Base-by-base conservation (phyloP, 1,140 invertebrate species). In the Drosophila melanica region DNA sequence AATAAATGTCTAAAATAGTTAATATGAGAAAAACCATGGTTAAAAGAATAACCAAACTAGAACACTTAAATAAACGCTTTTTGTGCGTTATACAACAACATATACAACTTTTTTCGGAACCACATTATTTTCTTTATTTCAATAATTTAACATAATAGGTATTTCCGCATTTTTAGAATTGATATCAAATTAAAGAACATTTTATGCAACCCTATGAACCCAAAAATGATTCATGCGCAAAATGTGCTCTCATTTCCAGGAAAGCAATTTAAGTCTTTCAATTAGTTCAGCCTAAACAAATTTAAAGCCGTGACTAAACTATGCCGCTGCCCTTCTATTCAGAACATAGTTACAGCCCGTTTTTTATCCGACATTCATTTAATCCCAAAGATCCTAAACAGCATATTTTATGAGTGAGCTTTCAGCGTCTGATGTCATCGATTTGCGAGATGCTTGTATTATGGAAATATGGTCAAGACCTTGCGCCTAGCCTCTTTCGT, bases 371-470 rank as follows among this genome's bases (percentile, higher is more conserved):
- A 35, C 33, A 35, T 9, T 9, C 9, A 35, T 10, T 35, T 9
- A 35, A 35, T 9, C 33, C 10, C 33, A 35, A 35, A n/a, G n/a
- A 53, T 35, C 16, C 50, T 30, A 33, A 33, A 35, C 50, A 35
- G 50, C 27, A 53, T 18, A 53, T 4, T 35, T 41, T 39, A 73
- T 77, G 62, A 27, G 47, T 62, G 55, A 37, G 44, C 35, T 37
- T 18, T 39, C 50, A 7, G 27, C 2, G 27, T 1, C 27, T 81
- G 79, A 81, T 79, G 75, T 81, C 79, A 81, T 81, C 70, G 70
- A 64, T 55, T 47, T 35, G 41, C 55, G 70, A 78, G 57, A 65
- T 66, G 37, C 64, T 59, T 51, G 9, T 33, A 53, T 45, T 50
- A 62, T 68, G 37, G 12, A 44, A 68, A 60, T 37, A 53, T 51